phyloP scores from a whole-genome alignment of 2,113 vertebrate species.

The Zapus hudsonius region DNA sequence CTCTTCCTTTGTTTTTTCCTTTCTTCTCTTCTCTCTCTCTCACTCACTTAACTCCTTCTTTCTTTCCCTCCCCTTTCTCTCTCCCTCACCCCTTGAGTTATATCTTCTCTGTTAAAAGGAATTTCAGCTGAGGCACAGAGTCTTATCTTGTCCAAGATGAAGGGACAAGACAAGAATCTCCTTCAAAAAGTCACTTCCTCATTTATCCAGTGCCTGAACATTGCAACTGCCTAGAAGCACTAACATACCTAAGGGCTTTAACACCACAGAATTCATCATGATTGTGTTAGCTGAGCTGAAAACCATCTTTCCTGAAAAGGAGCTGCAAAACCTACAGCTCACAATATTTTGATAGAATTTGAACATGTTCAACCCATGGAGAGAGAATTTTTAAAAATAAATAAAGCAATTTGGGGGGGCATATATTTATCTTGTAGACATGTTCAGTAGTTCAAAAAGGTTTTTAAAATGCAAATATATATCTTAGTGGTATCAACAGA shows the following conservation, averaged over 20 bases:
- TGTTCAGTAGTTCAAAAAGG: not conserved
- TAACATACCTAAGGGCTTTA: not conserved
- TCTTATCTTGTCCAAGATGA: not conserved
- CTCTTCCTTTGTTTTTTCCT: too few relatives aligned
- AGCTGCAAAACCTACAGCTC: not conserved
- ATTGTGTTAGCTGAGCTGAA: not conserved
- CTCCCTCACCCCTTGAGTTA: not conserved
- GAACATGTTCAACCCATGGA: not conserved
- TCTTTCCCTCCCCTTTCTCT: not conserved
- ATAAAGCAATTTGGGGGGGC: not conserved
- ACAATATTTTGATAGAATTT: constrained; percentile 18
- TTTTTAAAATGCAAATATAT: not conserved
- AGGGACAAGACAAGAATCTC: not conserved
- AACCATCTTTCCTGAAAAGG: not conserved
- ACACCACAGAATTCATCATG: not conserved
- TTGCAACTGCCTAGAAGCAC: not conserved
- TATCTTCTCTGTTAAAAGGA: not conserved
- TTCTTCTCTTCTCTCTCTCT: not conserved
- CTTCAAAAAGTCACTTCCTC: not conserved
- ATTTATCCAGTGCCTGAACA: not conserved
- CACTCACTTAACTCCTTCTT: not conserved
- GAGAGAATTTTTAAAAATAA: not conserved
- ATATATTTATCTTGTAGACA: not conserved
- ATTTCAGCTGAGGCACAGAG: not conserved
- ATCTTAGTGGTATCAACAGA: not conserved